A percentile compares a stretch with the other conserved stretches of the same genome.
phyloP scores from a whole-genome alignment of 2,888 invertebrate species.

The Drosophila subquinaria region DNA sequence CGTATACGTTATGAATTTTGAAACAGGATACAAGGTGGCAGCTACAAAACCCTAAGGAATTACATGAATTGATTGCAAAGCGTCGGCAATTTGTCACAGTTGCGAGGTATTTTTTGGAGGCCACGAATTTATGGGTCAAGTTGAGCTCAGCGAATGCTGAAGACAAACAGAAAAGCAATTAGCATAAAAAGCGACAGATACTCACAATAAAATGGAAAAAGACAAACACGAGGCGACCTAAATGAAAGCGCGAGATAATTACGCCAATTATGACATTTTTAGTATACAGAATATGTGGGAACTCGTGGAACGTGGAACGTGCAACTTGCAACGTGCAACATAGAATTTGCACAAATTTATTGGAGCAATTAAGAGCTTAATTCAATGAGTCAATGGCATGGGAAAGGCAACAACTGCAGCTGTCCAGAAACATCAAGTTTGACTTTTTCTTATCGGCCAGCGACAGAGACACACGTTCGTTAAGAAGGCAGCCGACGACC shows the following conservation, averaged over 20 bases:
- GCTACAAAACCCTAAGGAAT: slow-evolving; percentile 38
- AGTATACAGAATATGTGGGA: slow-evolving; percentile 63
- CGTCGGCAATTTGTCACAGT: slow-evolving; percentile 59
- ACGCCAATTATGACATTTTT: slow-evolving; percentile 71
- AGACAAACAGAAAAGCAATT: slow-evolving; percentile 57
- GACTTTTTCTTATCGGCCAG: slow-evolving; percentile 35
- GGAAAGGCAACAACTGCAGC: slow-evolving; percentile 19
- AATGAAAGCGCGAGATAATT: slow-evolving; percentile 70
- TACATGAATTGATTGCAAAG: slow-evolving; percentile 43
- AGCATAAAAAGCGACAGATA: slow-evolving; percentile 51
- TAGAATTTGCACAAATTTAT: slow-evolving; percentile 73
- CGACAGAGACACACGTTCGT: slow-evolving; percentile 11
- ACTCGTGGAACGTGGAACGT: slow-evolving; percentile 44
- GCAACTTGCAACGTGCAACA: slow-evolving; percentile 7
- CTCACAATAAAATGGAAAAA: slow-evolving; percentile 40
- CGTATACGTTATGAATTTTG: slow-evolving; percentile 47
- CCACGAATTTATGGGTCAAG: slow-evolving; percentile 66
- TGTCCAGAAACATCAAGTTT: slow-evolving; percentile 29
- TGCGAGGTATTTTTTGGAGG: slow-evolving; percentile 10
- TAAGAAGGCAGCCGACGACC: slow-evolving; percentile 31
- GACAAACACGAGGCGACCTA: slow-evolving; percentile 30
- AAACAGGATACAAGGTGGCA: slow-evolving; percentile 25
- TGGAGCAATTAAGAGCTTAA: slow-evolving; percentile 76
- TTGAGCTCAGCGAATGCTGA: slow-evolving; percentile 46
- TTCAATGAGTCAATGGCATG: slow-evolving; percentile 58